Base-by-base conservation (phyloP, 35 echinoderm and acorn worm species). In the Ophioderma brevispina region DNA sequence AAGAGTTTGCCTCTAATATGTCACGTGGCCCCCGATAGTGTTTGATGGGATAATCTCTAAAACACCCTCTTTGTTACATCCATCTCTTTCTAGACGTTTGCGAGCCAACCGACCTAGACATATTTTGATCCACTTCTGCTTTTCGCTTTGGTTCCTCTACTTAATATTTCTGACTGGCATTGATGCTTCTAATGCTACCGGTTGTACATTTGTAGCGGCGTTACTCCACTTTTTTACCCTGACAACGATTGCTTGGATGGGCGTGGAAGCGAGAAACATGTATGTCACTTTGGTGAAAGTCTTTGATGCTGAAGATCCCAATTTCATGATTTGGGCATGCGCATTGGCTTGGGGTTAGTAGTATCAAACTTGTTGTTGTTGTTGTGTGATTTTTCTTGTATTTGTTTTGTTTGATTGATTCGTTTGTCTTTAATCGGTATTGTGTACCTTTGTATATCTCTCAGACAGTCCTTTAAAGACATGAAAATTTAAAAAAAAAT, bases 241-340 rank as follows among this genome's bases (percentile, higher is more conserved):
- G 32, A 55, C 84, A 14, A 40, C 84, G 0, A 31, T 92, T 8
- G 0, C 76, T 28, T 92, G 90, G 90, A 92, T 92, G 90, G 64
- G 36, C 13, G 33, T 92, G 30, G 82, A 80, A 64, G 90, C 90
- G 5, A 49, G 78, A 11, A 86, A 87, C 38, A 92, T 92, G 90
- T 92, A 92, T 85, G 39, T 92, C 3, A 52, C 75, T 17, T 87
- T 92, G 34, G 90, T 92, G 21, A 86, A 75, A 36, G 84, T 92
- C 31, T 38, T 80, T 55, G 13, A 87, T 33, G 49, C 83, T 23
- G 35, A 80, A 13, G 80, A 49, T 15, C 35, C 46, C 0, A 31
- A 87, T n/a, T 81, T 92, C 33, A 79, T 92, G 52, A 0, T 80
- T 15, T 86, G 78, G 13, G 30, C 46, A 35, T 92, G 33, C 31